phyloP scores from a whole-genome alignment of 1,140 invertebrate species.

The Elymnias hypermnestra region DNA sequence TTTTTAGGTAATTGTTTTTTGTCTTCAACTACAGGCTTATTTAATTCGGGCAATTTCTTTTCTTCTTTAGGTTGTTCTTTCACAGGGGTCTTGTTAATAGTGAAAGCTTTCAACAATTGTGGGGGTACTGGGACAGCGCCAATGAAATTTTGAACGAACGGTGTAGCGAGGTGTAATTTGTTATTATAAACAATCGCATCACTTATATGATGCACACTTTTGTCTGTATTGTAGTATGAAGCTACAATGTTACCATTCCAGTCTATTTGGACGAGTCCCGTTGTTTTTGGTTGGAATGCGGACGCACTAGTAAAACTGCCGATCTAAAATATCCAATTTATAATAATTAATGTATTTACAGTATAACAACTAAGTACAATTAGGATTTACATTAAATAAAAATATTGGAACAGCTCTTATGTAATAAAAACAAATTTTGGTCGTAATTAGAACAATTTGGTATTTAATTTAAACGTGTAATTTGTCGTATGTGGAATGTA shows the following conservation, averaged over 20 bases:
- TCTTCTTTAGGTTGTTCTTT: conserved; percentile 23
- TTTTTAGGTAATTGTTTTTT: conserved; percentile 1
- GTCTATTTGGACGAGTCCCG: conserved; percentile 78
- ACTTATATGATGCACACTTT: conserved; percentile 68
- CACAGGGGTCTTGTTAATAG: conserved; percentile 8
- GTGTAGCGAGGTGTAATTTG: conserved; percentile 78
- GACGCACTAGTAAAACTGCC: conserved; percentile 52
- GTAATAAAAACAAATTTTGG: no score
- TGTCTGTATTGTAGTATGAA: conserved; percentile 76
- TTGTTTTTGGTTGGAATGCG: conserved; percentile 38
- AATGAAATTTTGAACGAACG: conserved; percentile 79
- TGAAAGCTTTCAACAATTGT: conserved; percentile 74
- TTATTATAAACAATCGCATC: conserved; percentile 79
- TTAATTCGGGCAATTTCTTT: conserved; percentile 10
- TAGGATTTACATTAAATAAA: no score
- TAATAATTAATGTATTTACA: no score
- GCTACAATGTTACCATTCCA: conserved; percentile 81
- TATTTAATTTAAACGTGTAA: no score
- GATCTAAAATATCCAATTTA: conserved; percentile 53
- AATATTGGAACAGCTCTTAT: no score
- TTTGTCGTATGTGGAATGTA: no score
- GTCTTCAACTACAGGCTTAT: conserved; percentile 24
- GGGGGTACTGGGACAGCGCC: conserved; percentile 76
- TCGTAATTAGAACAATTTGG: no score
- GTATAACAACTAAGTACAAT: no score